phyloP scores from a whole-genome alignment of 1,140 invertebrate genomes.

The Leptopilina boulardi region DNA sequence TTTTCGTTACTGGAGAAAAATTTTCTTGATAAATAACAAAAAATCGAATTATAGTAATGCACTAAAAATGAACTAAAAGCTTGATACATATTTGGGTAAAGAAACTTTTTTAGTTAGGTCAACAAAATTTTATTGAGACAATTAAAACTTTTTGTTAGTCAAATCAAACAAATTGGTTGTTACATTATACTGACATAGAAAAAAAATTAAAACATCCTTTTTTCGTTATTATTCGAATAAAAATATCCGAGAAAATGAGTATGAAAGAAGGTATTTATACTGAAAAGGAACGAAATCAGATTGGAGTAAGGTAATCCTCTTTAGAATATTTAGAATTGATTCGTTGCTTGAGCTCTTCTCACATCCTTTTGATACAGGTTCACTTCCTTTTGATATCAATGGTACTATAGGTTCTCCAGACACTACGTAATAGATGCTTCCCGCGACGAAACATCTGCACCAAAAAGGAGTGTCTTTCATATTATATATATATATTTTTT shows the following conservation, averaged over 20 bases:
- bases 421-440: slow-evolving; percentile 9
- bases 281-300: not conserved
- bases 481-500: not conserved
- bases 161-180: too few relatives aligned
- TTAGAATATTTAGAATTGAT: slow-evolving; percentile 18
- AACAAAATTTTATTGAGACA: too few relatives aligned
- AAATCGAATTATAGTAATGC: too few relatives aligned
- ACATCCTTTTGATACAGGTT: slow-evolving; percentile 21
- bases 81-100: too few relatives aligned
- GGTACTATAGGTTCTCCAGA: not conserved
- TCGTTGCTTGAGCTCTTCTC: slow-evolving; percentile 10
- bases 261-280: not conserved
- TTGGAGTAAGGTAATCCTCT: slow-evolving; percentile 24
- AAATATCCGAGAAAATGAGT: not conserved
- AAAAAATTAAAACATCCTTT: too few relatives aligned
- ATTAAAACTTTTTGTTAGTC: too few relatives aligned
- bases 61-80: too few relatives aligned
- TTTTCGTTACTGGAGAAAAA: too few relatives aligned
- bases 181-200: too few relatives aligned
- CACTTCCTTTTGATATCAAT: slow-evolving; percentile 8
- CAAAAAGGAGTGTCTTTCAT: not conserved
- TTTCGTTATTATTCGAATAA: not conserved
- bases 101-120: too few relatives aligned
- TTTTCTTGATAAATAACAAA: too few relatives aligned
- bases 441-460: slow-evolving; percentile 18